phyloP scores from a whole-genome alignment of 2,113 vertebrate species.

The Clarias gariepinus region DNA sequence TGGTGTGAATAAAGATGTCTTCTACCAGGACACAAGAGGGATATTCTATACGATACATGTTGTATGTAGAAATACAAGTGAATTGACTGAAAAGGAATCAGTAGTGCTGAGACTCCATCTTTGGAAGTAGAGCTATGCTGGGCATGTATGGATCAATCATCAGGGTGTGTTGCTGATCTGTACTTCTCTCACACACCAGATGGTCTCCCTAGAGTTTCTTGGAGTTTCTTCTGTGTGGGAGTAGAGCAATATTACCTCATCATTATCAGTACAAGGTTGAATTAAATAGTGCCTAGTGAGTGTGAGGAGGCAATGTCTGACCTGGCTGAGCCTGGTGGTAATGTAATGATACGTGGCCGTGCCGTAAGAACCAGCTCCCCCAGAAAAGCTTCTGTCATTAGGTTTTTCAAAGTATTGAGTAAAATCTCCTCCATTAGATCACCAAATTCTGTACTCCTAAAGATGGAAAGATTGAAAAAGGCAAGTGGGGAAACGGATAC shows the following conservation, averaged over 20 bases:
- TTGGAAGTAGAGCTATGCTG: background rate
- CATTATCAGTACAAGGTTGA: background rate
- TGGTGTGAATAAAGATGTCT: too few relatives aligned
- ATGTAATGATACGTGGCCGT: constrained; percentile 68
- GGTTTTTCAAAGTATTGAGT: constrained; percentile 84
- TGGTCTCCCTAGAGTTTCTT: constrained; percentile 29
- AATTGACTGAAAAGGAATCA: background rate
- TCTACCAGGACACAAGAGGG: too few relatives aligned
- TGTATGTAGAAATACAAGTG: too few relatives aligned
- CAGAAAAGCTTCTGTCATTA: constrained; percentile 84
- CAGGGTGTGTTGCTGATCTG: background rate
- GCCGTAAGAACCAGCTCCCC: constrained; percentile 84
- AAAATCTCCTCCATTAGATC: constrained; percentile 77
- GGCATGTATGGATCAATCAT: background rate
- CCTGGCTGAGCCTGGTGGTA: constrained; percentile 65
- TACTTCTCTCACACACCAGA: constrained; percentile 12
- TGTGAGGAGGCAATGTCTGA: background rate
- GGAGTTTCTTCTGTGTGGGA: constrained; percentile 36
- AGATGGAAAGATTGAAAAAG: background rate
- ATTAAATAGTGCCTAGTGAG: background rate
- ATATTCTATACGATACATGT: too few relatives aligned
- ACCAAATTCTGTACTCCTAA: constrained; percentile 70
- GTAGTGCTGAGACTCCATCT: constrained; percentile 5
- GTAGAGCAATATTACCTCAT: constrained; percentile 7
- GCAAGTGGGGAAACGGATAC: background rate